Evolutionary conservation across 2,797 vertebrate genomes (phyloP), one percentile per base, ranked within the genome.

Genomic region (Pangasius macronema): DNA sequence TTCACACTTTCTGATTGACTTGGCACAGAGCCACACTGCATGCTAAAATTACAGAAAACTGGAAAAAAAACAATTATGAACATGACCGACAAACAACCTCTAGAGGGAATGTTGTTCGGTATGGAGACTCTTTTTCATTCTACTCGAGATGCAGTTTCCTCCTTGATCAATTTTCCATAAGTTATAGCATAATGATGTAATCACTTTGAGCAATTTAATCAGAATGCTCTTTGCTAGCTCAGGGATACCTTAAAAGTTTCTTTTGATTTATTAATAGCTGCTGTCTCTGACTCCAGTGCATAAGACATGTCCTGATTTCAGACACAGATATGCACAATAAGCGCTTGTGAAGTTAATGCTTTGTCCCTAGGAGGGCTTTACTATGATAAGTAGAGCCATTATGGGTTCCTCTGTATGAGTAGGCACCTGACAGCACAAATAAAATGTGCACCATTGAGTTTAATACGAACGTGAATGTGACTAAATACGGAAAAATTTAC

Each of bases 1-100:
- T 89, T 92, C 73, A 91, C 91, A 89, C 84, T 77, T 88, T 86
- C 63, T 70, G 70, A 92, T 86, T 89, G 9, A 85, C 92, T 91
- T 93, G 91, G 91, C 89, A 89, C 0, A 36, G 0, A 72, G 0
- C 80, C 72, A n/a, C 36, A 70, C 75, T 68, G 20, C 2, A 70
- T 51, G 70, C 55, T 88, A 72, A 89, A 90, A 68, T 72, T 49
- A 63, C 16, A 67, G 46, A 53, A 83, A 83, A 42, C 36, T 10
- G 1, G 36, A 76, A 77, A 61, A 27, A 59, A 68, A 46, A 53
- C 16, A 39, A 65, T 84, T 18, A 46, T 46, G 9, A 49, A 61
- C 22, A 65, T 5, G 49, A 22, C 30, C 33, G 13, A 77, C 61
- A 77, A 87, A 89, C 49, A 87, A 57, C 11, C 57, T 61, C 8